A percentile compares a stretch with the other conserved stretches of the same genome.
Conservation (phyloP, 2,888 invertebrate species). For the Eupithecia abbreviata region DNA sequence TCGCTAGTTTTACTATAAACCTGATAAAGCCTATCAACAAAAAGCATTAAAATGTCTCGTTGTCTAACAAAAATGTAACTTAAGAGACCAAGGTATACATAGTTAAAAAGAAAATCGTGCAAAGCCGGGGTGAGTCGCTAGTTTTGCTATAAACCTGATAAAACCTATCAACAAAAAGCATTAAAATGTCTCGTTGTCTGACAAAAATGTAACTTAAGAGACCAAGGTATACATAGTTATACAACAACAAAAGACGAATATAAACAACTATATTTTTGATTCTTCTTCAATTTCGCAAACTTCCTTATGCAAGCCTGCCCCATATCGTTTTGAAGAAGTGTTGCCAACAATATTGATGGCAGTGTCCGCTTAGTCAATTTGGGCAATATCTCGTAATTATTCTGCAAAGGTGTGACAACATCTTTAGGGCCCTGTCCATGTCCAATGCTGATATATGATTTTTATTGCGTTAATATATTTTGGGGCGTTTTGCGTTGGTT, state of each 20-base stretch:
- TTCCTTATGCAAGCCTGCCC: constrained; percentile 23
- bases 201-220: not conserved
- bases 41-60: no score
- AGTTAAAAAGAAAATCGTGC: not conserved
- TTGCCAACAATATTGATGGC: constrained; percentile 48
- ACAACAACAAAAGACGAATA: not conserved
- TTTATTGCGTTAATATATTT: constrained; percentile 24
- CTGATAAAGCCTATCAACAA: no score
- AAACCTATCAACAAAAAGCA: no score
- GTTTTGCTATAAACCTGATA: no score
- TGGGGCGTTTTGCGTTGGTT: constrained; percentile 10
- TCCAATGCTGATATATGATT: constrained; percentile 49
- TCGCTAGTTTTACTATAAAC: no score
- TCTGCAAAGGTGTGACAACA: constrained; percentile 48
- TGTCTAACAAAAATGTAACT: not conserved
- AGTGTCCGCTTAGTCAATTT: constrained; percentile 32
- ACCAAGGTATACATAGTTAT: not conserved
- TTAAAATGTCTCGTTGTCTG: no score
- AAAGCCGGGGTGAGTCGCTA: no score
- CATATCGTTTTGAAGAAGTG: constrained; percentile 31
- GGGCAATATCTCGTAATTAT: constrained; percentile 44
- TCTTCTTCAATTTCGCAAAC: constrained; percentile 4
- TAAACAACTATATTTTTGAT: not conserved
- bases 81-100: not conserved
- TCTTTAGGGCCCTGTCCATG: constrained; percentile 47